Base-by-base conservation (phyloP, 2,113 vertebrate species). In the Thymallus thymallus region DNA sequence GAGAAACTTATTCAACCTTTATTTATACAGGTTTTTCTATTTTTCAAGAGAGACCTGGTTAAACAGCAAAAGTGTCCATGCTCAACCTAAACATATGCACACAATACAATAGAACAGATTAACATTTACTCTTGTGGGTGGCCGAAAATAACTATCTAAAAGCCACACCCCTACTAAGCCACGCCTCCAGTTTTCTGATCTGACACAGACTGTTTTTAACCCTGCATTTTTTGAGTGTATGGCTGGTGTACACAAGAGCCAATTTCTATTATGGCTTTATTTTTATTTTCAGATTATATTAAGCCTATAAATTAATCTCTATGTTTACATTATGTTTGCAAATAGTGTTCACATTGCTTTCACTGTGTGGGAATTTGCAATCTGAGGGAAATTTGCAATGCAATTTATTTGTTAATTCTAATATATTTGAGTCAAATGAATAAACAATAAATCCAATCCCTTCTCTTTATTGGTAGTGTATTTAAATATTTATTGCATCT, bases 351-450 rank as follows among this genome's bases (percentile, higher is more conserved):
- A 60, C 16, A 51, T 55, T 55, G 51, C 51, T 55, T 20, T 55
- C 51, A 14, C 13, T 55, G 51, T 55, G 35, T 41, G 35, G 35
- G 35, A 41, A 41, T 41, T 41, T 41, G 35, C 2, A 41, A 41
- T 41, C 35, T 41, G 35, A 41, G 35, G 35, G 35, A 41, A 41
- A 41, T 41, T 41, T 41, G 35, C 9, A 41, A 41, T 41, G 6
- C 24, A 26, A 30, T 16, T 5, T 64, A 29, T 29, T 64, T 64
- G 62, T 64, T 64, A 26, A 64, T 64, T 64, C 22, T 63, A 63
- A 64, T 64, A 64, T 64, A 64, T 64, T 64, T 64, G 24, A 64
- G 26, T 14, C 62, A 64, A 64, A 64, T 1, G 9, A 29, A 64
- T 64, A 26, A 7, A 55, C 13, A 64, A 64, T 64, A 64, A 24